phyloP scores from a whole-genome alignment of 2,888 invertebrate species.

The Idaea aversata region DNA sequence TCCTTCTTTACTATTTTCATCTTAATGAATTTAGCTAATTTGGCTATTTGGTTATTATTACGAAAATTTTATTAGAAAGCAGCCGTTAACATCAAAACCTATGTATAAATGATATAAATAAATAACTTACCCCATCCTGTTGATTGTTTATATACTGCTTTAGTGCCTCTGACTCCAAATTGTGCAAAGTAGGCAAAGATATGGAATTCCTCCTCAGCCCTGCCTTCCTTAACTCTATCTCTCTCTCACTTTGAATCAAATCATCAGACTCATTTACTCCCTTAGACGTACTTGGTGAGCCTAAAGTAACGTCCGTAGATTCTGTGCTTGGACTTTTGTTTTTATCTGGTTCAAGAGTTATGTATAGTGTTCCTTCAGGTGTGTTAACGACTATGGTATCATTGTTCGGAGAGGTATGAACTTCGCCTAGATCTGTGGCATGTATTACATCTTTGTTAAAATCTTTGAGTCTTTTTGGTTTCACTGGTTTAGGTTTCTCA shows the following conservation, averaged over 20 bases:
- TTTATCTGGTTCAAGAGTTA: constrained; percentile 66
- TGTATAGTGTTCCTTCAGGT: constrained; percentile 71
- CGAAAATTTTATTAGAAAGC: too few species aligned
- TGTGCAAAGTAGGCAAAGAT: constrained; percentile 86
- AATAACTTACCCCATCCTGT: constrained; percentile 56
- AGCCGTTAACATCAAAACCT: constrained; percentile 1
- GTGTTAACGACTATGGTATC: constrained; percentile 74
- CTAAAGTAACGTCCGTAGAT: constrained; percentile 41
- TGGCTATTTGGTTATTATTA: too few species aligned
- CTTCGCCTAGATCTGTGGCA: constrained; percentile 58
- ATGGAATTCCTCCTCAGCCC: constrained; percentile 84
- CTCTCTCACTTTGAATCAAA: constrained; percentile 53
- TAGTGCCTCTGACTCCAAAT: constrained; percentile 82
- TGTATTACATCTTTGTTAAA: constrained; percentile 40
- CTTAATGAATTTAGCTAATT: too few species aligned
- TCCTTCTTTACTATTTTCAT: too few species aligned
- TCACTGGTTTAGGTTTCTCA: constrained; percentile 11
- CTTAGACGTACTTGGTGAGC: constrained; percentile 54
- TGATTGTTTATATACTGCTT: constrained; percentile 59
- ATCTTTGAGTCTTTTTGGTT: constrained; percentile 21
- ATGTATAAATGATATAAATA: constrained; percentile 5
- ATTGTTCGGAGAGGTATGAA: constrained; percentile 60
- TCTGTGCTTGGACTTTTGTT: constrained; percentile 40
- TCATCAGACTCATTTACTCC: constrained; percentile 55
- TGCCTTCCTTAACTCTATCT: constrained; percentile 49